phyloP scores from a whole-genome alignment of 2,888 invertebrate genomes.

The Sinotaia quadrata region DNA sequence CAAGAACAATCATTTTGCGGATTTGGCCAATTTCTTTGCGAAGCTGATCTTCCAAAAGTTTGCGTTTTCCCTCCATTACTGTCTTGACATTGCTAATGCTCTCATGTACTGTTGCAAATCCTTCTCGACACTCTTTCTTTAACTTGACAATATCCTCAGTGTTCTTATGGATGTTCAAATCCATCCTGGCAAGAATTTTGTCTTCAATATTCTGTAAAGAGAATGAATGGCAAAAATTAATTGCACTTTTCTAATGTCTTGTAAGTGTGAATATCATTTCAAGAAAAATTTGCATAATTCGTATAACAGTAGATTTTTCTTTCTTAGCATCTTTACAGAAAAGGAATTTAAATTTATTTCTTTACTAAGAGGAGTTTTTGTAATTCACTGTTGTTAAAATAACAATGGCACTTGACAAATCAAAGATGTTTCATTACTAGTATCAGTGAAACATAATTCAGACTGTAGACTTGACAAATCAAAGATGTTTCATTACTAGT shows the following conservation, averaged over 20 bases:
- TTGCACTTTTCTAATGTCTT: too few species aligned
- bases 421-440: too few species aligned
- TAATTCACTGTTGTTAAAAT: too few species aligned
- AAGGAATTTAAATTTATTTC: too few species aligned
- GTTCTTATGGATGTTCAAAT: conserved; percentile 50
- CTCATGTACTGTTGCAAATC: conserved; percentile 70
- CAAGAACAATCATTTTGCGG: conserved; percentile 71
- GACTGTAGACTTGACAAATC: too few species aligned
- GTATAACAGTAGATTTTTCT: neutral
- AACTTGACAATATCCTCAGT: conserved; percentile 62
- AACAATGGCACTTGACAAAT: too few species aligned
- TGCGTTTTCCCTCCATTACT: conserved; percentile 70
- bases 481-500: too few species aligned
- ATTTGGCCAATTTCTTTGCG: conserved; percentile 70
- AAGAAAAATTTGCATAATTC: neutral
- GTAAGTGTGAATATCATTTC: neutral
- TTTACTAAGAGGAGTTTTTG: too few species aligned
- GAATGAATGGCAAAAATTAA: conserved; percentile 1
- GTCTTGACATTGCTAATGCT: conserved; percentile 70
- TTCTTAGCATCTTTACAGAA: neutral
- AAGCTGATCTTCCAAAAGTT: conserved; percentile 69
- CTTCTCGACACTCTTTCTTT: conserved; percentile 68
- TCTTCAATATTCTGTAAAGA: conserved; percentile 50
- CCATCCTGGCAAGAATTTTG: conserved; percentile 52
- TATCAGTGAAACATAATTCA: too few species aligned